Base-by-base conservation (phyloP, 2,113 vertebrate genomes). In the Mesocricetus auratus region DNA sequence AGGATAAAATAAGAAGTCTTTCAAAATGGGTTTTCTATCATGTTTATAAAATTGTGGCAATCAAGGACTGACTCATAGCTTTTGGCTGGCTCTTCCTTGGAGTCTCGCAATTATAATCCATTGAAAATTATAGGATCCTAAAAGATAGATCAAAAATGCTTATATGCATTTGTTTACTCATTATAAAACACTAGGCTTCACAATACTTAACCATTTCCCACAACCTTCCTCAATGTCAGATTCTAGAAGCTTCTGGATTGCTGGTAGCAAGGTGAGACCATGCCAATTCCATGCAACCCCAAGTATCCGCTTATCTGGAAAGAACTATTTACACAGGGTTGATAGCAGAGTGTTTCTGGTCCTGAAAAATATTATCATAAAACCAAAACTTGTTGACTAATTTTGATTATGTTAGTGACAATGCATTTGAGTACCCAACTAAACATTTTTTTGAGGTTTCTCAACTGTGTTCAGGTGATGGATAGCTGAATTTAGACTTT, bases 361-460 rank as follows among this genome's bases (percentile, higher is more conserved):
- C 19, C 66, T 92, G 60, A 94, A 92, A 96, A 88, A 45, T 92
- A 87, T 50, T 82, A 93, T 78, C 36, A 58, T 94, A 91, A 97
- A 96, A 62, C 42, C 89, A 83, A 85, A 90, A 92, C 29, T 39
- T 39, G 5, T 62, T 29, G 42, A 89, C 91, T 71, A 85, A 71
- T 91, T 83, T 94, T 89, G 60, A 90, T 93, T 87, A 60, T 94
- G 24, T 71, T 64, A 90, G 77, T 45, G 53, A 74, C 15, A 88
- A 95, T 26, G 64, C 13, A 42, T 33, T 82, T 89, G 85, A 31
- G 22, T 24, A 68, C 64, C 2, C 15, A 11, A 62, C 19, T 39
- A 45, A 92, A 74, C 7, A 90, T 47, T 86, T 89, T 86, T 42
- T 64, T 94, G 64, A 81, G 85, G 60, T 47, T 10, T 91, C 68